A percentile compares a stretch with the other conserved stretches of the same genome.
These are phyloP conservation scores for Benthosema pterotum DNA, from an alignment of 2,797 vertebrate species.

Conservation along the genomic window DNA sequence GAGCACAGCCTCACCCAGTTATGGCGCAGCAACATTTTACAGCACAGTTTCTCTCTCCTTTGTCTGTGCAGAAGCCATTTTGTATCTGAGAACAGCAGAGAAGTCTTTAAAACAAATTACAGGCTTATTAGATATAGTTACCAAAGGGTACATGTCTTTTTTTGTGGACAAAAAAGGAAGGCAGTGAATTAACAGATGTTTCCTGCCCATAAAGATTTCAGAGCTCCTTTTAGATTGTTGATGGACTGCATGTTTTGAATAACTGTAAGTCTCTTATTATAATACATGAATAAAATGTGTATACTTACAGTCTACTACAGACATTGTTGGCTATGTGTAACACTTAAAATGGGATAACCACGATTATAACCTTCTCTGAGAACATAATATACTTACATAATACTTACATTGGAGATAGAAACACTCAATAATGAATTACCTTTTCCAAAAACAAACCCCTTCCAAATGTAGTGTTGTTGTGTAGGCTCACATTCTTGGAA, in stretches of 20 bases:
- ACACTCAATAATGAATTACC: constrained; percentile 69
- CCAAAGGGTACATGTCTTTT: constrained; percentile 50
- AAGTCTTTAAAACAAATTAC: constrained; percentile 70
- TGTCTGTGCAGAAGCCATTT: constrained; percentile 85
- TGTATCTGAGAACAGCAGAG: constrained; percentile 77
- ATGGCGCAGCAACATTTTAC: constrained; percentile 79
- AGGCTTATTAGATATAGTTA: constrained; percentile 45
- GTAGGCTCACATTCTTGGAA: constrained; percentile 60
- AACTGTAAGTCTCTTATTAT: constrained; percentile 73
- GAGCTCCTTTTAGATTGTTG: constrained; percentile 63
- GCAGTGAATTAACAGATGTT: constrained; percentile 65
- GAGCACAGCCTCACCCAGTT: constrained; percentile 79
- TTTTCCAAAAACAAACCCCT: constrained; percentile 57
- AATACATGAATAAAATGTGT: constrained; percentile 44
- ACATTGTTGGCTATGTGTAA: constrained; percentile 26
- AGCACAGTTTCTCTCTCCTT: constrained; percentile 73
- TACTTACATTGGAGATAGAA: constrained; percentile 31
- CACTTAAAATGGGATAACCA: constrained; percentile 20
- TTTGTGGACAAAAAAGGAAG: constrained; percentile 63
- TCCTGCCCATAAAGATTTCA: constrained; percentile 52
- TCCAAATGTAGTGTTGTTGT: constrained; percentile 61
- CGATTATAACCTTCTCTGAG: constrained; percentile 29
- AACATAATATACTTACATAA: constrained; percentile 26
- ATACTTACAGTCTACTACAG: constrained; percentile 10
- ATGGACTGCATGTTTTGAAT: constrained; percentile 77